Percentiles rank a stretch among this genome's conserved stretches.
Conservation (phyloP, 1,140 invertebrate species). For the Anastatus disparis region DNA sequence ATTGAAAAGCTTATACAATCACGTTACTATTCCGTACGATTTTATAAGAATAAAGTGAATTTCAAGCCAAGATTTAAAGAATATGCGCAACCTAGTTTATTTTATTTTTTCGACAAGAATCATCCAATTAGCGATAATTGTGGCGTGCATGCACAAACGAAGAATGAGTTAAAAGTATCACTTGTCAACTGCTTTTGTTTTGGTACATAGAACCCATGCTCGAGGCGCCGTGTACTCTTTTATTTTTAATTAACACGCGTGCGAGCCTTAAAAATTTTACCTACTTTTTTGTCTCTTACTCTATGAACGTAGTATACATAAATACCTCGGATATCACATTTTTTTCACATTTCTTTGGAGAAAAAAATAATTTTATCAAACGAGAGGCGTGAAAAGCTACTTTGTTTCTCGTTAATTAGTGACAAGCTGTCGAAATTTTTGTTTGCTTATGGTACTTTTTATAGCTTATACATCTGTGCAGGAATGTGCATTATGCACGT, state of each 20-base stretch:
- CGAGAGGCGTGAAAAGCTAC: no score
- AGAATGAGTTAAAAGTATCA: constrained; percentile 9
- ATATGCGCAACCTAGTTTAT: not conserved
- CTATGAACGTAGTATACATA: no score
- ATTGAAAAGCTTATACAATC: no score
- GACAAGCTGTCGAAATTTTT: constrained; percentile 8
- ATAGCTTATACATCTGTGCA: not conserved
- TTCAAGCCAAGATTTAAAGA: no score
- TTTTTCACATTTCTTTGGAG: no score
- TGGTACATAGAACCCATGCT: not conserved
- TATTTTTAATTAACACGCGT: constrained; percentile 21
- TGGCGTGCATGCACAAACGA: no score
- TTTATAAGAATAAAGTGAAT: no score
- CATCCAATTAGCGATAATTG: constrained; percentile 28
- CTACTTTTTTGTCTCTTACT: no score
- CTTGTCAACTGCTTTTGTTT: constrained; percentile 10
- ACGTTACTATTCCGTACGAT: no score
- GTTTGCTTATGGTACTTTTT: not conserved
- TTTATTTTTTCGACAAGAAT: constrained; percentile 21
- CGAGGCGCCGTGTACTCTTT: not conserved
- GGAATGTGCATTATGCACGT: not conserved
- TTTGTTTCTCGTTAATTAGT: constrained; percentile 18
- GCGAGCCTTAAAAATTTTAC: no score
- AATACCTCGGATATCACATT: no score
- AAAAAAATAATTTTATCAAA: no score